Conservation (phyloP, 2,888 invertebrate genomes). For the Acleris laterana region DNA sequence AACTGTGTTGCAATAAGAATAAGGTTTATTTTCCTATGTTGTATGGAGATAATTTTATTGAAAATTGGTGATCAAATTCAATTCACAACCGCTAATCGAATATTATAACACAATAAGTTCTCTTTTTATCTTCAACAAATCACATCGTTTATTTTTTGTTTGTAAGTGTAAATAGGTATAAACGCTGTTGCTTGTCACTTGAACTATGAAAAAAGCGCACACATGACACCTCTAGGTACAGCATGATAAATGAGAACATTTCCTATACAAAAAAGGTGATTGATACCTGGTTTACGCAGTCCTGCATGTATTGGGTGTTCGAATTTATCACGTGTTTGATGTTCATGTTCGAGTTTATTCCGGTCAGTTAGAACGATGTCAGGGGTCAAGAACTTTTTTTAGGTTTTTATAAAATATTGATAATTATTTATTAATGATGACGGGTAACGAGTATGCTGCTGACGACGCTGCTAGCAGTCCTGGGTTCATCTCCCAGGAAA, state of each 20-base stretch:
- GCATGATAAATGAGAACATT: constrained; percentile 53
- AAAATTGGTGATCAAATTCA: too few species aligned
- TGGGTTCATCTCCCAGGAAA: too few species aligned
- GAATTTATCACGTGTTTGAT: constrained; percentile 22
- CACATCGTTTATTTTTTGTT: too few species aligned
- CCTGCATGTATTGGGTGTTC: constrained; percentile 23
- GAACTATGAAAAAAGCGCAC: constrained; percentile 40
- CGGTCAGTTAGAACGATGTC: constrained; percentile 18
- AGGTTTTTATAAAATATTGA: too few species aligned
- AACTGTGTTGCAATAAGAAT: too few species aligned
- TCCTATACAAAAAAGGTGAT: constrained; percentile 51
- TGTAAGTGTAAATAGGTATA: background rate
- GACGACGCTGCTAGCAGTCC: too few species aligned
- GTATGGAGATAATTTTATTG: too few species aligned
- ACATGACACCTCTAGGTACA: constrained; percentile 45
- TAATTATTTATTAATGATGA: too few species aligned
- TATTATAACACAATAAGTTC: too few species aligned
- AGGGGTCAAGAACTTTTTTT: background rate
- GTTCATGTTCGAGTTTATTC: constrained; percentile 2
- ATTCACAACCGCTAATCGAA: too few species aligned
- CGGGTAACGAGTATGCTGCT: too few species aligned
- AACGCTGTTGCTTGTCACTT: constrained; percentile 6
- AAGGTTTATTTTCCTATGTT: too few species aligned
- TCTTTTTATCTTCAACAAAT: background rate
- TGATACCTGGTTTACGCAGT: constrained; percentile 46